Base-by-base conservation (phyloP, 2,797 vertebrate species). In the Hippocampus kuda region DNA sequence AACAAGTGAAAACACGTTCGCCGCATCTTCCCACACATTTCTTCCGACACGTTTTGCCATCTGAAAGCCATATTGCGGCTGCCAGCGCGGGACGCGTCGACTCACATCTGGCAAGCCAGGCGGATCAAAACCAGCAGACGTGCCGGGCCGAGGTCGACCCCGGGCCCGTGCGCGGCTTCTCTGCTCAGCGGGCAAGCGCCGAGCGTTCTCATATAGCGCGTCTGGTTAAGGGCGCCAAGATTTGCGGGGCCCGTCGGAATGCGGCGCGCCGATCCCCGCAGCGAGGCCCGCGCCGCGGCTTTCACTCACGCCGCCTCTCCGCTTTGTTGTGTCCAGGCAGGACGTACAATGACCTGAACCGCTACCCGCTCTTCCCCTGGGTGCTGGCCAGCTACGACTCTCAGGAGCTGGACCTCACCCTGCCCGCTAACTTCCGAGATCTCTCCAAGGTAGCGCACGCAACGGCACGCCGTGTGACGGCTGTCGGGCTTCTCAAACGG, bases 371-470 rank as follows among this genome's bases (percentile, higher is more conserved):
- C 65, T 99, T 98, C 89, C 97, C 97, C 0, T 98, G 97, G 97
- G 96, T 99, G 69, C 92, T 99, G 87, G 96, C 95, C 83, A 98
- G 98, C 89, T 99, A 97, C 68, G 97, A 98, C 81, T 96, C 94
- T 1, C 96, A 96, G 81, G 94, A 97, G 71, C 83, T 98, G 89
- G 96, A 99, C 85, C 88, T 99, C 81, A 99, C 96, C 79, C 87
- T 99, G 83, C 96, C 96, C 42, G 93, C 93, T 76, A 99, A 99
- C 92, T 99, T 98, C 91, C 94, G 97, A 88, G 97, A 99, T 87
- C 93, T 99, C 77, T 99, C 97, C 79, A 98, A 99, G 95, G 97
- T 98, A 95, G 83, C 41, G 82, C 88, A 88, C 68, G 70, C 64
- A 57, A 67, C 59, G 57, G 68, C 16, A 42, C 61, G 20, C 22